These are phyloP conservation scores for Lathronympha strigana DNA, from an alignment of 2,888 invertebrate species.

Conservation along the genomic window DNA sequence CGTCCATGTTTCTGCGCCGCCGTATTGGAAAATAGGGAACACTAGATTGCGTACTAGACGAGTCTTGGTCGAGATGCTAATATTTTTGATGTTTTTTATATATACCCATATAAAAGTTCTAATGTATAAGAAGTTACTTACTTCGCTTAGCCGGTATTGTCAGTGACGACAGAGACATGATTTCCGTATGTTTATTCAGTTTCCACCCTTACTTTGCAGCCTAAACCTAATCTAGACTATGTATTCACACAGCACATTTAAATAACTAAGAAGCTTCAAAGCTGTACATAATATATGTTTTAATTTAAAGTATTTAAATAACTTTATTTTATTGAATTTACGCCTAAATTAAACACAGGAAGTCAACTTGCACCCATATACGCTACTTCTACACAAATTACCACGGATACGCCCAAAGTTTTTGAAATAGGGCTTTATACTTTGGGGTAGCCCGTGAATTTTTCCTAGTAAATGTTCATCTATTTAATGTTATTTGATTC, in stretches of 20 bases:
- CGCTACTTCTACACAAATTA: background rate
- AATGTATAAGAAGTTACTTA: background rate
- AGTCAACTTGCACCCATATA: background rate
- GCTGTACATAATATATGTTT: too few relatives aligned
- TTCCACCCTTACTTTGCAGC: background rate
- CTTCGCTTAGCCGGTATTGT: slow-evolving; percentile 19
- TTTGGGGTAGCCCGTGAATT: background rate
- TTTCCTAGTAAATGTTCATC: background rate
- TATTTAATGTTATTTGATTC: background rate
- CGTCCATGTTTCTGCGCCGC: too few relatives aligned
- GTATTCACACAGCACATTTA: background rate
- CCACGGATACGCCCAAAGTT: background rate
- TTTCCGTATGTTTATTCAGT: background rate
- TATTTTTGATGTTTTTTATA: too few relatives aligned
- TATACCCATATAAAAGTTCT: too few relatives aligned
- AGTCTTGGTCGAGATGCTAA: too few relatives aligned
- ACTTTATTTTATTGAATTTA: background rate
- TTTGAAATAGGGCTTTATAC: background rate
- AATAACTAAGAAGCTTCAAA: background rate
- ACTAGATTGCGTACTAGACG: too few relatives aligned
- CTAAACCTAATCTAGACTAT: background rate
- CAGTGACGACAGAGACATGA: slow-evolving; percentile 28
- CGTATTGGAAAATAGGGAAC: too few relatives aligned
- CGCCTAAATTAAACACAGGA: background rate
- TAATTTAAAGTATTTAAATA: too few relatives aligned